Evolutionary conservation across 2,113 vertebrate species (phyloP).

Genomic region (Pontoporia blainvillei): DNA sequence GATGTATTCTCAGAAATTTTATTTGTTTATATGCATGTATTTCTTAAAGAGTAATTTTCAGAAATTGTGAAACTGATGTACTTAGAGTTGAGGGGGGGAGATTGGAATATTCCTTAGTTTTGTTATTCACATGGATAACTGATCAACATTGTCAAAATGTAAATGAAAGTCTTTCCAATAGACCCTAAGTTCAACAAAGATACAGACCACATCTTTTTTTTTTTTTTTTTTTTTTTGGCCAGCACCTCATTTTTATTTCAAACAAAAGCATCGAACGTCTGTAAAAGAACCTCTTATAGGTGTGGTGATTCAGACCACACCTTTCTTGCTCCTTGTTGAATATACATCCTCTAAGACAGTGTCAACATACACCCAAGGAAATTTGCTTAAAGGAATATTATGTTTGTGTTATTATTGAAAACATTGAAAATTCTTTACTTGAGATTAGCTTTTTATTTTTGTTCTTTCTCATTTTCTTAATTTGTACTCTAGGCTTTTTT

Average conservation of each 20-base stretch:
- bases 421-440: constrained; percentile 22
- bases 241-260: background rate
- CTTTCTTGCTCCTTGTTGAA: background rate
- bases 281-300: background rate
- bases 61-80: background rate
- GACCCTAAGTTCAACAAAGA: background rate
- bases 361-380: background rate
- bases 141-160: background rate
- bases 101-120: constrained; percentile 9
- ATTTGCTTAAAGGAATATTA: background rate
- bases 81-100: background rate
- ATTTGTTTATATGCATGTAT: background rate
- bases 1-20: background rate
- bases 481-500: background rate
- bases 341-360: background rate
- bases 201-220: background rate
- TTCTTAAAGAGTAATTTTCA: background rate
- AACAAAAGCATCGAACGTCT: background rate
- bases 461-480: background rate
- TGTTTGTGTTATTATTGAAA: background rate
- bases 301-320: background rate
- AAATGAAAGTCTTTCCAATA: background rate
- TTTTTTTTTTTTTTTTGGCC: background rate
- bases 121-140: constrained; percentile 2
- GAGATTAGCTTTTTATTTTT: background rate